A percentile compares a stretch with the other conserved stretches of the same genome.
phyloP scores from a whole-genome alignment of 2,113 vertebrate genomes.

The Leptocoma aspasia region DNA sequence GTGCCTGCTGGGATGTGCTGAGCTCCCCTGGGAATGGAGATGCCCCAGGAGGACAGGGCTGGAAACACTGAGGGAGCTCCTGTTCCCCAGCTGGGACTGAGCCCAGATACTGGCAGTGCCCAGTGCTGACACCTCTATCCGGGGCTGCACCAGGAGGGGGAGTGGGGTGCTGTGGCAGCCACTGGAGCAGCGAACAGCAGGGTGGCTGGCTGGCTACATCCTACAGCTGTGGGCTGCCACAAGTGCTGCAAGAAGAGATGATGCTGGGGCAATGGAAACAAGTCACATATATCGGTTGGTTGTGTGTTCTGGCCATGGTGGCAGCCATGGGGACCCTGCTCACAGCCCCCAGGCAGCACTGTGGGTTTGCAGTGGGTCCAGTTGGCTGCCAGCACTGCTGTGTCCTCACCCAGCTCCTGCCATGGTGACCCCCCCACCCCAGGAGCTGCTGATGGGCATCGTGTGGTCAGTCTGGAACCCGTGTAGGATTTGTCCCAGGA shows the following conservation, averaged over 20 bases:
- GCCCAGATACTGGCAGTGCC: accelerated
- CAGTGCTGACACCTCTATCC: background rate
- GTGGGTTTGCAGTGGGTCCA: background rate
- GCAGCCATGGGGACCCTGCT: background rate
- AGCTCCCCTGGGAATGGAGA: background rate
- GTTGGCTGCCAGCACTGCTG: accelerated
- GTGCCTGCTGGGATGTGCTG: background rate
- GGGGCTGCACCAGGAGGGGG: background rate
- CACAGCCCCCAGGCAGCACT: background rate
- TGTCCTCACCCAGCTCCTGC: background rate
- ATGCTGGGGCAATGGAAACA: accelerated
- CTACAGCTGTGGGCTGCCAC: background rate
- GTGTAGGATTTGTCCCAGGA: background rate
- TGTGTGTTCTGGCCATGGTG: background rate
- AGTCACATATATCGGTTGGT: accelerated
- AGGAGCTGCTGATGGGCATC: background rate
- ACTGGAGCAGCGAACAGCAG: background rate
- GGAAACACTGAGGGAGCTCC: background rate
- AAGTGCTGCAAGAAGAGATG: background rate
- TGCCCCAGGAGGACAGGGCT: background rate
- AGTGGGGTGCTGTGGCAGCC: accelerated
- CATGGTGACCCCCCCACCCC: accelerated
- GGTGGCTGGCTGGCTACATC: accelerated
- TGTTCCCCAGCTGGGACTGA: accelerated
- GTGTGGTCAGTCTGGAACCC: background rate